Conservation (phyloP, 2,888 invertebrate genomes). For the Ctenicera cuprea region DNA sequence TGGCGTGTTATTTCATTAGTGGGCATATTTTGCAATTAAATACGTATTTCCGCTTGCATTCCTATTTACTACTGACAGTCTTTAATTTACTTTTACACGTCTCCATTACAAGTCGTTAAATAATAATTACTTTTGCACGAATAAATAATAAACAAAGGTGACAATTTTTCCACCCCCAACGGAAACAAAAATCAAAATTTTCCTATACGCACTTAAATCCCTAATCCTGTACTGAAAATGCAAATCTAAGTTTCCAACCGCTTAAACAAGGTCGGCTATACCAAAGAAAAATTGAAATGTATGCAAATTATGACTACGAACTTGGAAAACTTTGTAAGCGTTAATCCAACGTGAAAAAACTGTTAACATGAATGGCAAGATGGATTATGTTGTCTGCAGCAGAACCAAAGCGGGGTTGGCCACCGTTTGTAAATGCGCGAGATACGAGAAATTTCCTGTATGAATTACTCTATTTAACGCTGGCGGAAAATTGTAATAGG, state of each 20-base stretch:
- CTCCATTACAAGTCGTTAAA: background rate
- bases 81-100: background rate
- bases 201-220: background rate
- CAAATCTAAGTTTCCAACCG: constrained; percentile 22
- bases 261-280: background rate
- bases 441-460: constrained; percentile 49
- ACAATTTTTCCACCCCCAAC: too few species aligned
- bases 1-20: constrained; percentile 20
- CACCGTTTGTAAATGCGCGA: constrained; percentile 52
- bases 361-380: constrained; percentile 56
- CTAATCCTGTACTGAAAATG: constrained; percentile 2
- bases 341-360: constrained; percentile 54
- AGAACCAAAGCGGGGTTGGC: constrained; percentile 52
- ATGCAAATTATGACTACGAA: constrained; percentile 46
- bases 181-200: too few species aligned
- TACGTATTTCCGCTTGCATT: background rate
- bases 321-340: constrained; percentile 51
- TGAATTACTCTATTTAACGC: constrained; percentile 43
- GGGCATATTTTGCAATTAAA: constrained; percentile 19
- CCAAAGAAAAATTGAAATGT: constrained; percentile 33
- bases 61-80: background rate
- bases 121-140: too few species aligned
- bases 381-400: constrained; percentile 57
- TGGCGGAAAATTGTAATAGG: constrained; percentile 15
- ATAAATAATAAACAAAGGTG: too few species aligned